Evolutionary conservation across 2,797 vertebrate species (phyloP).

Genomic region (Scarus forsteni): DNA sequence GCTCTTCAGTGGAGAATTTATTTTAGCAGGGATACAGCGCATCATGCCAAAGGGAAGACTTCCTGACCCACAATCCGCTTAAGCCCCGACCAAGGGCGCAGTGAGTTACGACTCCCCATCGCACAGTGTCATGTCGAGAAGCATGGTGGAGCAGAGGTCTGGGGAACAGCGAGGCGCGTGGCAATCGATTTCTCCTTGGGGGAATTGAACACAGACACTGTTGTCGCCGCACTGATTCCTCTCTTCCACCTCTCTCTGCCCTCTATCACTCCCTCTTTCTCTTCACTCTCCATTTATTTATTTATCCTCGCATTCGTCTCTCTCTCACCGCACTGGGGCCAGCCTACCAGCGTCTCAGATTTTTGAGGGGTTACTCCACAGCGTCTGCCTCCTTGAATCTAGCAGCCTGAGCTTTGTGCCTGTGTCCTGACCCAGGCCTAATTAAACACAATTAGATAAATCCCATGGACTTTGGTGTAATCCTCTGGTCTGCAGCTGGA

Average conservation of each 20-base stretch:
- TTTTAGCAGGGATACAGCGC: conserved; percentile 74
- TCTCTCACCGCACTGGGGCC: conserved; percentile 41
- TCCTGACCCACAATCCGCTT: conserved; percentile 80
- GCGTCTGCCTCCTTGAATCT: conserved; percentile 62
- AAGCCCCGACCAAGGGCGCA: conserved; percentile 77
- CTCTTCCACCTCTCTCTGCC: conserved; percentile 64
- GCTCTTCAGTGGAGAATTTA: conserved; percentile 77
- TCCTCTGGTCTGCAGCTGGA: conserved; percentile 77
- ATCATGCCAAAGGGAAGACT: conserved; percentile 75
- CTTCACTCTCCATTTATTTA: conserved; percentile 48
- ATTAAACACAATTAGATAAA: conserved; percentile 88
- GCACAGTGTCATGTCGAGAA: conserved; percentile 71
- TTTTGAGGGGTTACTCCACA: conserved; percentile 56
- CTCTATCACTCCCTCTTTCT: conserved; percentile 48
- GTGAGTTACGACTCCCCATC: conserved; percentile 74
- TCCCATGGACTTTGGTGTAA: conserved; percentile 79
- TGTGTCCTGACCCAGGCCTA: conserved; percentile 78
- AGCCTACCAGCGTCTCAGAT: conserved; percentile 56
- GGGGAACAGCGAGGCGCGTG: conserved; percentile 68
- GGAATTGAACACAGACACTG: conserved; percentile 68
- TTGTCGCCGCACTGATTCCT: conserved; percentile 60
- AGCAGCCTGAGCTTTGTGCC: conserved; percentile 63
- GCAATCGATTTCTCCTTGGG: conserved; percentile 80
- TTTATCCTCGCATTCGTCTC: conserved; percentile 36
- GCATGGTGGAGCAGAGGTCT: conserved; percentile 71